Evolutionary conservation across 2,888 invertebrate species (phyloP), one percentile per base, ranked within the genome.

Genomic region (Pseudococcus jackbeardsleyi): DNA sequence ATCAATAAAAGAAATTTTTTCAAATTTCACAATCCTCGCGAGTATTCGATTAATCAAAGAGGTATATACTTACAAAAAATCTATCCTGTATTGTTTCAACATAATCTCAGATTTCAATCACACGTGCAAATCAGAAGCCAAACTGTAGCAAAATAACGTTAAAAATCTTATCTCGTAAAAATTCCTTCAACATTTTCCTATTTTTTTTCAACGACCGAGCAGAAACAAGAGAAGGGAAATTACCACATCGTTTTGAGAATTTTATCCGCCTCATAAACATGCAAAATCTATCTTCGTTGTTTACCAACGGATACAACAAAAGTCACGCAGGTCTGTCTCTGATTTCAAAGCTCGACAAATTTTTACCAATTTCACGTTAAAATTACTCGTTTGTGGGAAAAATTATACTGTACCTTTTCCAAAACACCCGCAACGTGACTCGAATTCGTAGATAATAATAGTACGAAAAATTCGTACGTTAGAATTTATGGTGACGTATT

Each of bases 191-290:
- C 79, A 33, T 46, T 82, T 11, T n/a, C n/a, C n/a, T n/a, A 19
- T 7, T 2, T 72, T 72, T 72, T 22, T 22, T 22, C 22, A 9
- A 3, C 64, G 22, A 64, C 22, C 22, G 11, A n/a, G 54, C 7
- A 3, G n/a, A 54, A n/a, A 17, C n/a, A 54, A 19, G 64, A 59
- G n/a, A 15, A 59, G 64, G 64, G 11, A 77, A 77, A 77, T 39
- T 77, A 82, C 42, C 46, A 46, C 42, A 46, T 39, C 46, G 46
- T 82, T 82, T 82, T 82, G 17, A 72, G 15, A 72, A 72, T 72
- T 72, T 72, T 72, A 72, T 72, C 15, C 72, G 72, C 72, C 79
- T 82, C 79, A 46, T 82, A 46, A 82, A 82, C 79, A 82, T 82
- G 79, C 46, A 46, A 82, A 82, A 82, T 46, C 11, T 77, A 39